phyloP scores from a whole-genome alignment of 2,113 vertebrate species.

The Embiotoca jacksoni region DNA sequence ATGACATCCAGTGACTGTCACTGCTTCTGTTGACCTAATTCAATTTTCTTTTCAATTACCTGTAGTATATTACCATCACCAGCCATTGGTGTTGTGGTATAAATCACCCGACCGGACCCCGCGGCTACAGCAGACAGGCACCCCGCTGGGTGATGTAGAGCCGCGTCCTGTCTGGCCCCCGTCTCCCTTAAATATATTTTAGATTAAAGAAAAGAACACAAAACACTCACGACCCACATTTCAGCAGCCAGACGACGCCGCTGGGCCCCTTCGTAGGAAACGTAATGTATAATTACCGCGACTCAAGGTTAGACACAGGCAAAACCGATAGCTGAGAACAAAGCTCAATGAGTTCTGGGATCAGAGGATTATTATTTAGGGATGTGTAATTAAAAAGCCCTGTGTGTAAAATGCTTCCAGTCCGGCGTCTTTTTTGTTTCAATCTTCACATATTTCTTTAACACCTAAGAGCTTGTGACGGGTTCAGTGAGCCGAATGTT shows the following conservation, averaged over 20 bases:
- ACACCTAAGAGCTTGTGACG: constrained; percentile 50
- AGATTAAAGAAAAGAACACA: constrained; percentile 77
- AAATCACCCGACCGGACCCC: constrained; percentile 57
- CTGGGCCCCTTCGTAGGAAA: constrained; percentile 47
- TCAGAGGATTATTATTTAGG: constrained; percentile 59
- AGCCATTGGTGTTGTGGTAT: constrained; percentile 56
- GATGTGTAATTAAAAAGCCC: constrained; percentile 66
- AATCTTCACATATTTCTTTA: constrained; percentile 34
- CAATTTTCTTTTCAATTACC: constrained; percentile 85
- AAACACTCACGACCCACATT: constrained; percentile 73
- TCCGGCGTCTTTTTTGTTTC: constrained; percentile 37
- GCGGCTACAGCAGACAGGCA: constrained; percentile 57
- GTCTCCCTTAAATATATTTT: constrained; percentile 79
- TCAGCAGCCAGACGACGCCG: constrained; percentile 49
- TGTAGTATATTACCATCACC: constrained; percentile 80
- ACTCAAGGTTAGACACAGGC: constrained; percentile 60
- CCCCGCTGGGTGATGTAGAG: constrained; percentile 73
- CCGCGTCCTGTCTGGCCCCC: constrained; percentile 62
- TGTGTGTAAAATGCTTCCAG: constrained; percentile 9
- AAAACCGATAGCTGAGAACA: constrained; percentile 55
- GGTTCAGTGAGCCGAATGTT: constrained; percentile 56
- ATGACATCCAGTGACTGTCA: constrained; percentile 71
- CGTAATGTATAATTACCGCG: constrained; percentile 68
- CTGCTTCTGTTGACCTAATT: constrained; percentile 82
- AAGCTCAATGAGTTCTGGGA: constrained; percentile 52